Percentiles rank a stretch among this genome's conserved stretches.
Evolutionary conservation across 2,888 invertebrate species (phyloP).

Genomic region (Lissocephala sabroskyi): DNA sequence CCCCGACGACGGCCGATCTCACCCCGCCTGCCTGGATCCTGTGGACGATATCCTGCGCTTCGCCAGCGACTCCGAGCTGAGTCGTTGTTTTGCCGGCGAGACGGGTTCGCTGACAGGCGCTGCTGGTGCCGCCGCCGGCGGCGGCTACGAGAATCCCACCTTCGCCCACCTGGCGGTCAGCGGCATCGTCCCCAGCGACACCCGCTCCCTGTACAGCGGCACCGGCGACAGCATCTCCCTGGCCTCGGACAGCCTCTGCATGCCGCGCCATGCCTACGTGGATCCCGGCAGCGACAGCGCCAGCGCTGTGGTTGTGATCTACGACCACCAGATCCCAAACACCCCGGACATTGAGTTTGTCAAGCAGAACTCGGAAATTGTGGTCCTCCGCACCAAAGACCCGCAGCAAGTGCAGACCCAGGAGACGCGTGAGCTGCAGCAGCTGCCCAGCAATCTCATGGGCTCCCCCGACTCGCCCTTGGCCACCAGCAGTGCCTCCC

Average conservation of each 20-base stretch:
- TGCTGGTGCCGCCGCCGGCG: slow-evolving; percentile 25
- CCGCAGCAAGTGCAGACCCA: slow-evolving; percentile 58
- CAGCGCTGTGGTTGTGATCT: slow-evolving; percentile 70
- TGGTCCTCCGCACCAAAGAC: slow-evolving; percentile 70
- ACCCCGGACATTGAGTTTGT: slow-evolving; percentile 71
- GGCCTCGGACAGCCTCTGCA: slow-evolving; percentile 42
- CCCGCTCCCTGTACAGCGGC: slow-evolving; percentile 29
- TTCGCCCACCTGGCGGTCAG: slow-evolving; percentile 67
- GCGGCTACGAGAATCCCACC: slow-evolving; percentile 71
- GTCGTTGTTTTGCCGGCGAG: slow-evolving; percentile 71
- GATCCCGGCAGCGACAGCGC: slow-evolving; percentile 56
- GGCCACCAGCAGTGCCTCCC: slow-evolving; percentile 22
- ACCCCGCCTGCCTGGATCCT: slow-evolving; percentile 4
- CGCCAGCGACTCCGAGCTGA: slow-evolving; percentile 69
- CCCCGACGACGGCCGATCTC: slow-evolving; percentile 32
- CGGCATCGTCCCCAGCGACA: slow-evolving; percentile 28
- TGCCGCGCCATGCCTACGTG: slow-evolving; percentile 47
- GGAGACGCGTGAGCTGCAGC: slow-evolving; percentile 64
- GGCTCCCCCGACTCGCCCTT: slow-evolving; percentile 43
- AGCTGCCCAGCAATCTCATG: slow-evolving; percentile 55
- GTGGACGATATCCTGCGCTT: slow-evolving; percentile 46
- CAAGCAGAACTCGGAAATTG: slow-evolving; percentile 71
- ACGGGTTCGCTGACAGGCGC: slow-evolving; percentile 69
- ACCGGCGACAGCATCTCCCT: slow-evolving; percentile 47
- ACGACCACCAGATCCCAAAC: slow-evolving; percentile 70